Evolutionary conservation across 2,113 vertebrate species (phyloP).

Genomic region (Amazona vittata): DNA sequence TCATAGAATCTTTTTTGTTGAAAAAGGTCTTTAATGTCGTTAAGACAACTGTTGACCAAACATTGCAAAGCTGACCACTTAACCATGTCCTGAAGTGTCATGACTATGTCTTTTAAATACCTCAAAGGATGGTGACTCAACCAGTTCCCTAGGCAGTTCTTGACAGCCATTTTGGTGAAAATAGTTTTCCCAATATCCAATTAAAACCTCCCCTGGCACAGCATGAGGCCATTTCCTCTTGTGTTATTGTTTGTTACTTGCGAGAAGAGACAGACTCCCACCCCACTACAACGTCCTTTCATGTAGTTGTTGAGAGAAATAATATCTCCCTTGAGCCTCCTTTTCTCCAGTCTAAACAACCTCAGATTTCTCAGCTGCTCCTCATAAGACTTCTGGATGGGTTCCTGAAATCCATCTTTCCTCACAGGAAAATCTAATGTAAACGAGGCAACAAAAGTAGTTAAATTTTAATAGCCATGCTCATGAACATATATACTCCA

Average conservation of each 20-base stretch:
- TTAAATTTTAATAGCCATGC: neutral
- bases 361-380: neutral
- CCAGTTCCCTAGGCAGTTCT: neutral
- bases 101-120: neutral
- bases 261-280: neutral
- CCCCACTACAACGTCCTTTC: neutral
- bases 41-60: neutral
- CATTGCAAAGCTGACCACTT: neutral
- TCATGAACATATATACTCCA: fast-evolving
- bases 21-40: neutral
- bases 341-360: neutral
- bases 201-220: neutral
- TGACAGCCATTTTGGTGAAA: neutral
- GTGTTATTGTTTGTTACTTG: neutral
- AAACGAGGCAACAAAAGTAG: neutral
- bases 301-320: neutral
- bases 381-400: neutral
- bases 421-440: neutral
- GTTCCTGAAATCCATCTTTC: neutral
- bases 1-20: neutral
- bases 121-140: neutral
- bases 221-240: neutral
- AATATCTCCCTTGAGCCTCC: neutral
- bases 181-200: neutral
- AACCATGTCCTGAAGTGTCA: neutral